These are phyloP conservation scores for Drosophila ficusphila DNA, from an alignment of 1,140 invertebrate genomes.

Conservation along the genomic window DNA sequence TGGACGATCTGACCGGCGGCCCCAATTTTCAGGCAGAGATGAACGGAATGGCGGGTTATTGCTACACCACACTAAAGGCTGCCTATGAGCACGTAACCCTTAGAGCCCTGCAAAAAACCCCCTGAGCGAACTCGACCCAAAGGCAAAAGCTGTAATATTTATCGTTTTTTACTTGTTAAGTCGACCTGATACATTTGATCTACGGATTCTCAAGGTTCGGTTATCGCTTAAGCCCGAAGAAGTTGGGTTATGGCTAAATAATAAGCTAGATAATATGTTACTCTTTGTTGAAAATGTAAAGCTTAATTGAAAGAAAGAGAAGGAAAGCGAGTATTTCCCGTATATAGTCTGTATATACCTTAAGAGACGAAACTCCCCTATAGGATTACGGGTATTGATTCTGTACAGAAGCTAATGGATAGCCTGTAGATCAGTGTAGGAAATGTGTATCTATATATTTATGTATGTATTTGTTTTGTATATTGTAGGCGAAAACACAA, in stretches of 20 bases:
- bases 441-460: constrained; percentile 36
- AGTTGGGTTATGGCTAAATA: neutral
- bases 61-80: constrained; percentile 80
- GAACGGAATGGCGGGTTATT: constrained; percentile 83
- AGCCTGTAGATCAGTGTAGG: neutral
- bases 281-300: neutral
- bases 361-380: constrained; percentile 18
- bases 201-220: constrained; percentile 10
- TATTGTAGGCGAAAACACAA: constrained; percentile 36
- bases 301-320: constrained; percentile 1
- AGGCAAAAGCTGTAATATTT: constrained; percentile 3
- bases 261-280: neutral
- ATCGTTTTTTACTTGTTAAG: constrained; percentile 11
- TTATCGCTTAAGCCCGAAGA: neutral
- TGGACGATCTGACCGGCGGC: constrained; percentile 80
- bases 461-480: constrained; percentile 35
- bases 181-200: neutral
- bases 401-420: constrained; percentile 13
- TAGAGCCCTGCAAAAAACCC: constrained; percentile 42
- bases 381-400: constrained; percentile 9
- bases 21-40: constrained; percentile 80
- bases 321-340: too few species aligned
- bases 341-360: constrained; percentile 31
- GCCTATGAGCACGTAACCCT: constrained; percentile 68
- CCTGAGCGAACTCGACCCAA: constrained; percentile 21